Conservation (phyloP, 2,888 invertebrate genomes). For the Epinotia demarniana region DNA sequence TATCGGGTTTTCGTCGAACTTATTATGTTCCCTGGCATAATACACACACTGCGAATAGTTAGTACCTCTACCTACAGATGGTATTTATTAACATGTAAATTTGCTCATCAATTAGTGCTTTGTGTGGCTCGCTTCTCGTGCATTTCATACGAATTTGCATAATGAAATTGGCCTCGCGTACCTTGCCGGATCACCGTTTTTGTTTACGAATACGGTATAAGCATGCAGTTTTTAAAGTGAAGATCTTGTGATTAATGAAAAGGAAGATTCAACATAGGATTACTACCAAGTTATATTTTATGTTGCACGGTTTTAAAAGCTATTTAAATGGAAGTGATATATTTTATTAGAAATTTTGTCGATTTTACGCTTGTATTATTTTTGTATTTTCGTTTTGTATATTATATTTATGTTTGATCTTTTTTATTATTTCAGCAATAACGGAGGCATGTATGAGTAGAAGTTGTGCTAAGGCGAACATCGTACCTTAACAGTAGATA, state of each 20-base stretch:
- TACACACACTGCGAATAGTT: slow-evolving; percentile 50
- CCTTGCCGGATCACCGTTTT: slow-evolving; percentile 37
- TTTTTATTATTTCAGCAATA: too few species aligned
- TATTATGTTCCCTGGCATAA: slow-evolving; percentile 45
- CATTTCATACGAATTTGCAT: slow-evolving; percentile 69
- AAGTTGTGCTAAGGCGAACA: too few species aligned
- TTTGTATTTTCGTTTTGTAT: too few species aligned
- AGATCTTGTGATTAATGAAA: neutral
- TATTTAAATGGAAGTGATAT: too few species aligned
- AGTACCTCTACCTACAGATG: slow-evolving; percentile 50
- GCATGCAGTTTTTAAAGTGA: neutral
- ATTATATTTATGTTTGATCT: too few species aligned
- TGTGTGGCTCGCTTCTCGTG: slow-evolving; percentile 55
- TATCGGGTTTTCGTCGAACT: slow-evolving; percentile 58
- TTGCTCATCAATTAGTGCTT: slow-evolving; percentile 71
- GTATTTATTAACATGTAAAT: slow-evolving; percentile 76
- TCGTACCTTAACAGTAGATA: too few species aligned
- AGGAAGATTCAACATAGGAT: neutral
- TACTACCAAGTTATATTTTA: neutral
- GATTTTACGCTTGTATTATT: too few species aligned
- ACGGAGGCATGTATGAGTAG: too few species aligned
- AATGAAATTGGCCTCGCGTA: slow-evolving; percentile 63
- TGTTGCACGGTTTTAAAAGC: too few species aligned
- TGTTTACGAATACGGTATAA: slow-evolving; percentile 39
- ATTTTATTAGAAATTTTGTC: too few species aligned